These are phyloP conservation scores for Poecile atricapillus DNA, from an alignment of 2,113 vertebrate genomes.

Conservation along the genomic window DNA sequence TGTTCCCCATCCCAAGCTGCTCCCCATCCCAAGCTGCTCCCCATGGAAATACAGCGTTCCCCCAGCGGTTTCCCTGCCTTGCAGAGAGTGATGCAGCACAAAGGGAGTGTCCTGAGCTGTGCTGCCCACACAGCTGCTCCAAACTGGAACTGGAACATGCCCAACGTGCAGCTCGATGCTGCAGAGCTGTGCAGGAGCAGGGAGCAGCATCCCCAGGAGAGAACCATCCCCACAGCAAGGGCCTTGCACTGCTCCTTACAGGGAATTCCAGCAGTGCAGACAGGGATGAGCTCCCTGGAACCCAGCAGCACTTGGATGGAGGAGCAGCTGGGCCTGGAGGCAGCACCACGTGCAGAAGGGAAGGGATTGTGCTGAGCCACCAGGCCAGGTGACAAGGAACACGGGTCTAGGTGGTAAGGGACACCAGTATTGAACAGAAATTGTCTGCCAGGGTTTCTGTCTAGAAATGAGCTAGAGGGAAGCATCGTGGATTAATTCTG, in stretches of 20 bases:
- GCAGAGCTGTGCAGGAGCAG: constrained; percentile 10
- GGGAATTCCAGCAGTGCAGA: neutral
- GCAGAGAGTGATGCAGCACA: neutral
- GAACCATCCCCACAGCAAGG: neutral
- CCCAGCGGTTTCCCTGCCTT: neutral
- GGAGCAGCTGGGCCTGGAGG: neutral
- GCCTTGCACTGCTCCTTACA: neutral
- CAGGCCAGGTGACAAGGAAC: neutral
- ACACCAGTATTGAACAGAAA: neutral
- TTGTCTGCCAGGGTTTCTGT: neutral
- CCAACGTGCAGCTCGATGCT: neutral
- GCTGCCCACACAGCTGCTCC: neutral
- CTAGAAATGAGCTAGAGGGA: neutral
- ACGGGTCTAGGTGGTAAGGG: neutral
- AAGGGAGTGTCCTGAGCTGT: neutral
- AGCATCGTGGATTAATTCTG: neutral
- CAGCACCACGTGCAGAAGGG: neutral
- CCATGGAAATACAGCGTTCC: fast-evolving
- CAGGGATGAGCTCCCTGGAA: neutral
- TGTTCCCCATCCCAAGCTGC: neutral
- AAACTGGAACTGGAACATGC: neutral
- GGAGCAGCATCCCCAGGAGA: neutral
- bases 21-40: too few species aligned
- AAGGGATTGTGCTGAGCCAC: neutral
- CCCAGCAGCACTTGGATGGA: fast-evolving